These are phyloP conservation scores for Ennomos quercinarius DNA, from an alignment of 2,888 invertebrate species.

Conservation along the genomic window DNA sequence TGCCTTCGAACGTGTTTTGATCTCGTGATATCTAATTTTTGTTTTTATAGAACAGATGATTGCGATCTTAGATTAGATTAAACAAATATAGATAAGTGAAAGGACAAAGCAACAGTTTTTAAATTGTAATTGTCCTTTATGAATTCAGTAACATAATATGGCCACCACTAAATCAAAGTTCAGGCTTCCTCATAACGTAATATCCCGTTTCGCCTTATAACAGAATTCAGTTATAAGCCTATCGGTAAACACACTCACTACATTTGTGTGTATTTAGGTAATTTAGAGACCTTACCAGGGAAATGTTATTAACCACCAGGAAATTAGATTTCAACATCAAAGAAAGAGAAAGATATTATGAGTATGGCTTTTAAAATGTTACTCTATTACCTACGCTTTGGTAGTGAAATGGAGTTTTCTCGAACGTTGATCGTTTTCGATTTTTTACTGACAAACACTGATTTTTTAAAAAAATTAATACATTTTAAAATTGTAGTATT, in stretches of 20 bases:
- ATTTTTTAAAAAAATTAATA: no score
- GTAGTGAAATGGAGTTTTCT: conserved; percentile 26
- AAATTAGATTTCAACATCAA: conserved; percentile 46
- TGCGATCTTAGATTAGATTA: background rate
- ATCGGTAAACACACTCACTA: conserved; percentile 22
- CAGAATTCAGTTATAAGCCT: conserved; percentile 20
- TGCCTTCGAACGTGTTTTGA: conserved; percentile 1
- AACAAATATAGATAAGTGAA: conserved; percentile 1
- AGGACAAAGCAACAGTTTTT: background rate
- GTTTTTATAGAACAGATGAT: no score
- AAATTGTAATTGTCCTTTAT: background rate
- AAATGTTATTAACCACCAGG: conserved; percentile 41
- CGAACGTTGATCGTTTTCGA: conserved; percentile 17
- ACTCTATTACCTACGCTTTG: conserved; percentile 35
- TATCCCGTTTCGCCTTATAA: conserved; percentile 11
- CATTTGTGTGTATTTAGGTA: conserved; percentile 24
- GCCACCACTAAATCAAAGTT: conserved; percentile 9
- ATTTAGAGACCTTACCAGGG: conserved; percentile 35
- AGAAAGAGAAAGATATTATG: conserved; percentile 37
- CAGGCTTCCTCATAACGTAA: conserved; percentile 18
- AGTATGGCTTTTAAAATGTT: conserved; percentile 29
- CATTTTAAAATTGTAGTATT: no score
- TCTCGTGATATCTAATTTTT: conserved; percentile 16
- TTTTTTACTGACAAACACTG: conserved; percentile 11
- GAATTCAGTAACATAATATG: background rate